A percentile compares a stretch with the other conserved stretches of the same genome.
These are phyloP conservation scores for Tiliacea citrago DNA, from an alignment of 2,888 invertebrate species.

Conservation along the genomic window DNA sequence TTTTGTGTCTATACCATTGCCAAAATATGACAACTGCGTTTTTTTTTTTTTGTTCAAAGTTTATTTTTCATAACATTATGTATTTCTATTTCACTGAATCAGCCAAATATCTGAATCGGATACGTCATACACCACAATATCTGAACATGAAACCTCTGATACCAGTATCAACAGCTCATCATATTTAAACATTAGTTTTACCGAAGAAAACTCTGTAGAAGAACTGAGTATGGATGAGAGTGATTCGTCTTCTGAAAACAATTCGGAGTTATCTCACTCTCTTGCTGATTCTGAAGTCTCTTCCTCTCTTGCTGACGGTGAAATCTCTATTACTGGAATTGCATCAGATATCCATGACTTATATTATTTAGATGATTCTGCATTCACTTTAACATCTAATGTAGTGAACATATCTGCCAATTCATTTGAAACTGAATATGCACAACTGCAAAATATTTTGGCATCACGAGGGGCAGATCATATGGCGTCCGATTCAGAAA, in stretches of 20 bases:
- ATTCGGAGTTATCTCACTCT: slow-evolving; percentile 12
- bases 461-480: not conserved
- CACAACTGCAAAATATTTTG: not conserved
- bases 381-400: not conserved
- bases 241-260: not conserved
- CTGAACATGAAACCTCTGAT: slow-evolving; percentile 80
- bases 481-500: slow-evolving; percentile 28
- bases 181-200: not conserved
- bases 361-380: not conserved
- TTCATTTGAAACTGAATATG: not conserved
- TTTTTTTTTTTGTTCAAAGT: not conserved
- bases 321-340: not conserved
- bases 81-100: slow-evolving; percentile 39
- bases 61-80: not conserved
- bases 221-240: not conserved
- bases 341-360: not conserved
- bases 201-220: slow-evolving; percentile 10
- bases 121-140: slow-evolving; percentile 77
- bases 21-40: too few relatives aligned
- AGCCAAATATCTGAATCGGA: slow-evolving; percentile 49
- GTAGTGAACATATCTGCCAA: not conserved
- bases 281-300: not conserved
- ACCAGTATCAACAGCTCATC: slow-evolving; percentile 73
- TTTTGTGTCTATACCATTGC: too few relatives aligned
- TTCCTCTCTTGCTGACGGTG: not conserved